phyloP scores from a whole-genome alignment of 2,797 vertebrate species.

The Rhabdophis nuchalis region DNA sequence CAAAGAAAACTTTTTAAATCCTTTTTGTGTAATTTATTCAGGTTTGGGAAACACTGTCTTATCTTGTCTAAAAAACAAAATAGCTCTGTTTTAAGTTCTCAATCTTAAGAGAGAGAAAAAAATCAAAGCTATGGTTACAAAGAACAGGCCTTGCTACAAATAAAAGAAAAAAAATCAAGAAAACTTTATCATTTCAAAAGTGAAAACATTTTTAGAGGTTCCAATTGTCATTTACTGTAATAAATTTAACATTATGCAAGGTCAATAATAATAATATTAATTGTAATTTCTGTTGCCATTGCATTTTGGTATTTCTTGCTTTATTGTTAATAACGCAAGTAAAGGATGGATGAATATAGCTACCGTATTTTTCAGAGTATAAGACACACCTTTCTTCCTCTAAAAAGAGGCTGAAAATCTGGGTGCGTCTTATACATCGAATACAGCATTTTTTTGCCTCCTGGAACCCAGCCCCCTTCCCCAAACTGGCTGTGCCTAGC shows the following conservation, averaged over 20 bases:
- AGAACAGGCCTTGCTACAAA: neutral
- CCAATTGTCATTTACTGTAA: neutral
- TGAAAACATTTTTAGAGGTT: neutral
- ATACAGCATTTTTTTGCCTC: too few relatives aligned
- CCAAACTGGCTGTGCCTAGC: too few relatives aligned
- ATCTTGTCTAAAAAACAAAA: neutral
- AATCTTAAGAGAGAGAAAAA: neutral
- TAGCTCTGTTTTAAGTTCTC: neutral
- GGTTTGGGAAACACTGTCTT: neutral
- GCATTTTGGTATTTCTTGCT: neutral
- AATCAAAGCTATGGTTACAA: neutral
- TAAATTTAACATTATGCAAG: neutral
- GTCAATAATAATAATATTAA: neutral
- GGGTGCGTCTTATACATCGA: too few relatives aligned
- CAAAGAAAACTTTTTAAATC: neutral
- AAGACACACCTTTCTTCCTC: too few relatives aligned
- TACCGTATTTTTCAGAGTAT: too few relatives aligned
- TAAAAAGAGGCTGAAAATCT: too few relatives aligned
- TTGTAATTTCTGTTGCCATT: neutral
- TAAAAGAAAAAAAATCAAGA: neutral
- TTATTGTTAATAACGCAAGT: neutral
- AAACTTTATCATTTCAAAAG: neutral
- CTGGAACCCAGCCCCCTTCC: too few relatives aligned
- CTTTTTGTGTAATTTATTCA: neutral
- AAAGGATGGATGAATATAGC: neutral